A percentile compares a stretch with the other conserved stretches of the same genome.
Conservation (phyloP, 2,888 invertebrate species). For the Lithophane leautieri region DNA sequence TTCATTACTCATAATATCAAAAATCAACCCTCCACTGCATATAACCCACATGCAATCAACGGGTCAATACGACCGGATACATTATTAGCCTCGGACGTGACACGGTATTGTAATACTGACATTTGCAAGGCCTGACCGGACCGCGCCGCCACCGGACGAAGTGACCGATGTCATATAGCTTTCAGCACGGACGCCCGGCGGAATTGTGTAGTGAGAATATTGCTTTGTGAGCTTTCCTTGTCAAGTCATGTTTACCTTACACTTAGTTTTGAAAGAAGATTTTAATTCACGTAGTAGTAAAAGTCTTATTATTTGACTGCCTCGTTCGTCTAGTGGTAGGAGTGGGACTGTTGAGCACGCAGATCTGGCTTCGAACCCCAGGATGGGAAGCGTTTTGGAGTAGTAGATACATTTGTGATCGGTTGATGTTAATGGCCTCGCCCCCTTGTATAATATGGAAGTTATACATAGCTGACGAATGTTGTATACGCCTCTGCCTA, state of each 20-base stretch:
- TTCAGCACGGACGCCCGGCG: neutral
- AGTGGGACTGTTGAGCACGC: too few species aligned
- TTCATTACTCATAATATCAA: neutral
- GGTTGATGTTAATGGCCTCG: too few species aligned
- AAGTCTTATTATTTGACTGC: neutral
- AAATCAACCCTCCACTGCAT: slow-evolving; percentile 14
- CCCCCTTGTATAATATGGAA: too few species aligned
- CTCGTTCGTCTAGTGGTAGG: too few species aligned
- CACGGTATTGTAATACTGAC: slow-evolving; percentile 39
- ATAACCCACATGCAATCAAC: slow-evolving; percentile 23
- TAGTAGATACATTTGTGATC: too few species aligned
- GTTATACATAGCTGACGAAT: too few species aligned
- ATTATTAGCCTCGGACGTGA: slow-evolving; percentile 50
- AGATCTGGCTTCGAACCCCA: too few species aligned
- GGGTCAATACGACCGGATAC: slow-evolving; percentile 47
- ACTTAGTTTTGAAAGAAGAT: neutral
- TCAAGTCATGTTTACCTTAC: neutral
- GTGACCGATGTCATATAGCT: slow-evolving; percentile 32
- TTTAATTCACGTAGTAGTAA: neutral
- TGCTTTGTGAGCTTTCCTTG: slow-evolving; percentile 1
- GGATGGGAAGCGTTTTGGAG: too few species aligned
- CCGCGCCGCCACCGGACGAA: neutral
- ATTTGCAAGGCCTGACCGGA: slow-evolving; percentile 32
- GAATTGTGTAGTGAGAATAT: slow-evolving; percentile 15
- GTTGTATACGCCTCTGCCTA: too few species aligned